Base-by-base conservation (phyloP, 2,797 vertebrate species). In the Chloroceryle inda region DNA sequence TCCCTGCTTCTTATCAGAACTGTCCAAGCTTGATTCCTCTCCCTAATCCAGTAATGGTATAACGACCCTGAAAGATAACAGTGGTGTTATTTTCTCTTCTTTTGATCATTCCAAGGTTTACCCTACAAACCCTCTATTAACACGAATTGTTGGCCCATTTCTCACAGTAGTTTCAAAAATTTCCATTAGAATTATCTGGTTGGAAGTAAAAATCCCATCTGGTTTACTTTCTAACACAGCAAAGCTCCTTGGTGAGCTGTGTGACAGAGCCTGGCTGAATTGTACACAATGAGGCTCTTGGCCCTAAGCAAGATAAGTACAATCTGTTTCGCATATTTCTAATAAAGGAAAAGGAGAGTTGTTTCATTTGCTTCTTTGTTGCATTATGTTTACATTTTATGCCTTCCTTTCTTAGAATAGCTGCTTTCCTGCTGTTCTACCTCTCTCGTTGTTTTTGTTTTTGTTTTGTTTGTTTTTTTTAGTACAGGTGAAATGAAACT, bases 171-270 rank as follows among this genome's bases (percentile, higher is more conserved):
- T 97, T 97, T 76, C 37, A 97, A 96, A 85, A 84, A 88, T 97
- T 97, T 97, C 75, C 95, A 93, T 88, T 83, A 90, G 81, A 97
- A 96, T 97, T 96, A 94, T 97, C 94, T 97, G 96, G 67, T 96
- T 97, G 92, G 85, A 97, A 97, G 96, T 86, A 97, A 97, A 97
- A 96, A 93, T 96, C 96, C 98, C 98, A 98, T 98, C 97, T 98
- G 98, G 95, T 96, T 97, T 95, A 93, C 74, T 97, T 93, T 94
- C 92, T 92, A 89, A 62, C 86, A 89, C 94, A 96, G 95, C 94
- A 91, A 52, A 97, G 87, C 88, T 98, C 92, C 89, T 61, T 37
- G 95, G 97, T 94, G 97, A 96, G 92, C 86, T 88, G 42, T 94
- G 97, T 96, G 94, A 93, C 47, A 10, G 90, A 94, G n/a, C 96